phyloP scores from a whole-genome alignment of 2,888 invertebrate species.

The Lomographa bimaculata region DNA sequence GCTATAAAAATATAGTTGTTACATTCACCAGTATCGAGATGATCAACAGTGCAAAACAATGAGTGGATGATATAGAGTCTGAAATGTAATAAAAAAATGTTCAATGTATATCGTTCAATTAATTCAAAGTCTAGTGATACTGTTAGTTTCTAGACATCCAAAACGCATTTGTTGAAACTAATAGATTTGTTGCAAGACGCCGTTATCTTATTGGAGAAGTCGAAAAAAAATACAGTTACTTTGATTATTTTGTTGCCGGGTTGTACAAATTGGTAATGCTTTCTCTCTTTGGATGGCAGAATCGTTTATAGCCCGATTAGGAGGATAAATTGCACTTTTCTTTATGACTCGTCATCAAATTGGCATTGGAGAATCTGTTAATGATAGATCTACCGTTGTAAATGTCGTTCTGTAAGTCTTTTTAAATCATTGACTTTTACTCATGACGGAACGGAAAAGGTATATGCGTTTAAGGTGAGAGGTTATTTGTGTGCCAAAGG shows the following conservation, averaged over 20 bases:
- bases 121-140: conserved; percentile 8
- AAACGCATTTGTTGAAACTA: conserved; percentile 30
- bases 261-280: conserved; percentile 14
- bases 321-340: conserved; percentile 1
- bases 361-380: conserved; percentile 1
- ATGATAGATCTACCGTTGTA: no score
- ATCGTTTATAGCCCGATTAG: conserved; percentile 5
- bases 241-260: conserved; percentile 18
- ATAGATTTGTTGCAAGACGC: conserved; percentile 29
- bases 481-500: no score
- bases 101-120: conserved; percentile 4
- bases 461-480: no score
- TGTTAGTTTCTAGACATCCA: conserved; percentile 29
- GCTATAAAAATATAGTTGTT: conserved; percentile 3
- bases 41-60: conserved; percentile 26
- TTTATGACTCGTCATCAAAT: conserved; percentile 1
- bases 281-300: conserved; percentile 6
- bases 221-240: conserved; percentile 19
- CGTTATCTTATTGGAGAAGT: conserved; percentile 19
- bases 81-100: conserved; percentile 6
- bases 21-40: conserved; percentile 28
- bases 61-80: conserved; percentile 4
- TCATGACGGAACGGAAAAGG: no score
- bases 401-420: no score
- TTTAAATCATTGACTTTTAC: no score